Conservation (phyloP, 2,113 vertebrate species). For the Myodes glareolus region DNA sequence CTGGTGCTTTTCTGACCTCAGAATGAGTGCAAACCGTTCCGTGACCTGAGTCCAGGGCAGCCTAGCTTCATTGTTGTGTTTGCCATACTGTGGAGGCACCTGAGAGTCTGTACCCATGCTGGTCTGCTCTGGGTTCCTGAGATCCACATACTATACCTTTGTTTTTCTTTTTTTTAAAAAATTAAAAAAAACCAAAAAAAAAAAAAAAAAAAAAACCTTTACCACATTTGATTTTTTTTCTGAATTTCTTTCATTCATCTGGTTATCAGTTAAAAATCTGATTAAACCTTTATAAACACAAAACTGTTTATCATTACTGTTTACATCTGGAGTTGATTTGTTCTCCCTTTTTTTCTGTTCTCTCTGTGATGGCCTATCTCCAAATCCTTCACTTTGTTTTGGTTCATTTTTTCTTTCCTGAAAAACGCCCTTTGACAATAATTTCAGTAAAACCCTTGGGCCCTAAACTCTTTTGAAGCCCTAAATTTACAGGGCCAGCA, state of each 20-base stretch:
- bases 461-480: not conserved
- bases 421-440: not conserved
- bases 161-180: too few relatives aligned
- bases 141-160: not conserved
- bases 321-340: not conserved
- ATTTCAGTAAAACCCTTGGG: not conserved
- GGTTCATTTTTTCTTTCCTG: not conserved
- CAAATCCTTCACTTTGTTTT: not conserved
- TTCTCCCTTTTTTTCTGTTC: not conserved
- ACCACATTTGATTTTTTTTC: not conserved
- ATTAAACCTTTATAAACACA: not conserved
- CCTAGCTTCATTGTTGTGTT: not conserved
- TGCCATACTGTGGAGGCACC: too few relatives aligned
- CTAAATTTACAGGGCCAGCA: not conserved
- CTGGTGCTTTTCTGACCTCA: not conserved
- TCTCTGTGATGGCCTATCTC: not conserved
- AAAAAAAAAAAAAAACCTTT: too few relatives aligned
- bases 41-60: not conserved
- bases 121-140: not conserved
- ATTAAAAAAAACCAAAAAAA: too few relatives aligned
- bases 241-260: not conserved
- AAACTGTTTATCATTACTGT: not conserved
- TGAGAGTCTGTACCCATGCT: too few relatives aligned
- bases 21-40: not conserved
- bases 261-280: not conserved